phyloP scores from a whole-genome alignment of 92 coral and sea anemone genomes.

The Bergia sp. region DNA sequence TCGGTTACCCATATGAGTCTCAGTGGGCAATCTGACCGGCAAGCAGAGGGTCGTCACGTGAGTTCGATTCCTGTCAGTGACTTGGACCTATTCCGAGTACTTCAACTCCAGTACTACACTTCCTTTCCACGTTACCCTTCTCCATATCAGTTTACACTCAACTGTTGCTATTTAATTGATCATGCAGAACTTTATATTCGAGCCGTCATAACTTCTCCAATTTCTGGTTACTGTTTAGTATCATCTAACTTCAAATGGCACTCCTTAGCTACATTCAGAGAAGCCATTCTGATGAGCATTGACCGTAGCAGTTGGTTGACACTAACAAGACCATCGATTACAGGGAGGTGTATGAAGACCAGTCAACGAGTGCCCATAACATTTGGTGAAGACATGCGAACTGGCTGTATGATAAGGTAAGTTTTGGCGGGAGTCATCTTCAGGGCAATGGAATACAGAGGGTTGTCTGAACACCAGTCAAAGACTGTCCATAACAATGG shows the following conservation, averaged over 20 bases:
- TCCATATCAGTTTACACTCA: no score
- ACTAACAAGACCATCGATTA: slow-evolving; percentile 66
- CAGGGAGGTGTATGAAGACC: slow-evolving; percentile 76
- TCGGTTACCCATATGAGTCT: no score
- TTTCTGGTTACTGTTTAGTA: neutral
- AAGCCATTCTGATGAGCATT: slow-evolving; percentile 76
- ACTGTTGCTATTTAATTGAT: neutral
- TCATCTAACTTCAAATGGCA: neutral
- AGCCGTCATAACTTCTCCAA: neutral
- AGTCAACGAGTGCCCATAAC: slow-evolving; percentile 77
- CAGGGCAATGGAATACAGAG: slow-evolving; percentile 54
- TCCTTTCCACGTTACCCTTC: no score
- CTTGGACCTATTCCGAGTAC: no score
- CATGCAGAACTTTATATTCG: neutral
- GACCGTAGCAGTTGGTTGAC: slow-evolving; percentile 90
- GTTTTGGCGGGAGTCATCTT: neutral
- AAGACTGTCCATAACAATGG: slow-evolving; percentile 41
- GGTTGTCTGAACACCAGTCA: slow-evolving; percentile 71
- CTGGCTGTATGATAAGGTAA: slow-evolving; percentile 97
- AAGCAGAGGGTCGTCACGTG: no score
- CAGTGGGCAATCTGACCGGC: no score
- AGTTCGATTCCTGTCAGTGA: no score
- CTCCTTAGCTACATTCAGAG: slow-evolving; percentile 56
- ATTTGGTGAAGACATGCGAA: slow-evolving; percentile 85
- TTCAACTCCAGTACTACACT: no score